phyloP scores from a whole-genome alignment of 2,113 vertebrate species.

The Alligator sinensis region DNA sequence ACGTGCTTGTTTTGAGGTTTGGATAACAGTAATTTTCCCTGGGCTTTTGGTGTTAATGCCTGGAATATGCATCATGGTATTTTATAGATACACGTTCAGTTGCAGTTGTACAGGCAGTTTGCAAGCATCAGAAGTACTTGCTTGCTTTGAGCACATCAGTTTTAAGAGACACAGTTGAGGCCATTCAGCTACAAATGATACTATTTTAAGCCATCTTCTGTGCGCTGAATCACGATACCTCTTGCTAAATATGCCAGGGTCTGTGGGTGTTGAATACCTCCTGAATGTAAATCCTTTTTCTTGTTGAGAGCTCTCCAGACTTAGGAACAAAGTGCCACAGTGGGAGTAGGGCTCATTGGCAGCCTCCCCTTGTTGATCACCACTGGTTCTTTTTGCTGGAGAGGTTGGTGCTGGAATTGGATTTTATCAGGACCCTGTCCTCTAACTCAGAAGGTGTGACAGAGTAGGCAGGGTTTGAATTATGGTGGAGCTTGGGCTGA shows the following conservation, averaged over 20 bases:
- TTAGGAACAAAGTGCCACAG: neutral
- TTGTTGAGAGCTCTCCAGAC: slow-evolving; percentile 26
- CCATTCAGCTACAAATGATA: slow-evolving; percentile 36
- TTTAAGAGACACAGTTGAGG: slow-evolving; percentile 6
- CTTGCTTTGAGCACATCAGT: slow-evolving; percentile 26
- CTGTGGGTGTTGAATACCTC: slow-evolving; percentile 67
- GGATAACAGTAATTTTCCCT: neutral
- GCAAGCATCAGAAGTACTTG: neutral
- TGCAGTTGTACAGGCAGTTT: neutral
- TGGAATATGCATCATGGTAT: neutral
- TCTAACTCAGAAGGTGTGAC: neutral
- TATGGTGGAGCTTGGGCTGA: no score
- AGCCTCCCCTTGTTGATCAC: neutral
- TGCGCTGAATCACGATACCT: slow-evolving; percentile 73
- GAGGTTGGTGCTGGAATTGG: neutral
- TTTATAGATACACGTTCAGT: neutral
- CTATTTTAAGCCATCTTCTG: slow-evolving; percentile 74
- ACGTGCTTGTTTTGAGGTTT: neutral
- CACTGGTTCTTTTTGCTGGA: neutral
- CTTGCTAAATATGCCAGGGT: slow-evolving; percentile 72
- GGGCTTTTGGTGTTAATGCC: neutral
- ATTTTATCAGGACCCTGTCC: neutral
- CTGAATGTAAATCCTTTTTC: slow-evolving; percentile 51
- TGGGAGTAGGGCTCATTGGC: neutral
- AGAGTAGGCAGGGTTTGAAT: neutral